These are phyloP conservation scores for Hyles euphorbiae DNA, from an alignment of 1,140 invertebrate species.

Conservation along the genomic window DNA sequence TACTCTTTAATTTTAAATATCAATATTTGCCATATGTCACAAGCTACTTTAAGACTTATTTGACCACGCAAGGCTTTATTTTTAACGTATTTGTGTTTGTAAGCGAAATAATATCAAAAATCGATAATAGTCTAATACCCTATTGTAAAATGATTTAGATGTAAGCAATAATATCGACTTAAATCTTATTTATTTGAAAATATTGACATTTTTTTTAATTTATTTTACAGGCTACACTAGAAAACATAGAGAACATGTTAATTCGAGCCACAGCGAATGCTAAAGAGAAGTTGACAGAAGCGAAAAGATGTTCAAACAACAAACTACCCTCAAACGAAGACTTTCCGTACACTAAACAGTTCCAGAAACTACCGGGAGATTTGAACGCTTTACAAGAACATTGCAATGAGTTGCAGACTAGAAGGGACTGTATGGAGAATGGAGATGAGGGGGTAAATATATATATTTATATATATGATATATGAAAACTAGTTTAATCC, in stretches of 20 bases:
- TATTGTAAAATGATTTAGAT: too few relatives aligned
- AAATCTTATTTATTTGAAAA: too few relatives aligned
- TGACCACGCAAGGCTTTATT: too few relatives aligned
- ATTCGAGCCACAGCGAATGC: constrained; percentile 34
- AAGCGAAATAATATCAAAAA: too few relatives aligned
- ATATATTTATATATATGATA: neutral
- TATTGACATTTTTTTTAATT: too few relatives aligned
- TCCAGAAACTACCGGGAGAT: constrained; percentile 73
- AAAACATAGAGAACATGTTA: constrained; percentile 39
- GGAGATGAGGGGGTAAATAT: constrained; percentile 70
- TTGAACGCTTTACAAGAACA: constrained; percentile 78
- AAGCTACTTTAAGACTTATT: too few relatives aligned
- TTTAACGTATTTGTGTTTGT: too few relatives aligned
- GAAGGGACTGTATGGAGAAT: constrained; percentile 79
- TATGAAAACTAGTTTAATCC: neutral
- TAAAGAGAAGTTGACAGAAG: constrained; percentile 49
- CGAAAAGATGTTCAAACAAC: constrained; percentile 44
- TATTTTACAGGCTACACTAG: constrained; percentile 40
- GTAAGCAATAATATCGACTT: too few relatives aligned
- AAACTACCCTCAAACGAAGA: constrained; percentile 71
- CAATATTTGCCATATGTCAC: too few relatives aligned
- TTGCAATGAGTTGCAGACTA: constrained; percentile 79
- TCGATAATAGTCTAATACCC: too few relatives aligned
- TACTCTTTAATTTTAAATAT: too few relatives aligned
- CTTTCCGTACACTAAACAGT: constrained; percentile 72